Evolutionary conservation across 2,888 invertebrate genomes (phyloP).

Genomic region (Trichacis sp.): DNA sequence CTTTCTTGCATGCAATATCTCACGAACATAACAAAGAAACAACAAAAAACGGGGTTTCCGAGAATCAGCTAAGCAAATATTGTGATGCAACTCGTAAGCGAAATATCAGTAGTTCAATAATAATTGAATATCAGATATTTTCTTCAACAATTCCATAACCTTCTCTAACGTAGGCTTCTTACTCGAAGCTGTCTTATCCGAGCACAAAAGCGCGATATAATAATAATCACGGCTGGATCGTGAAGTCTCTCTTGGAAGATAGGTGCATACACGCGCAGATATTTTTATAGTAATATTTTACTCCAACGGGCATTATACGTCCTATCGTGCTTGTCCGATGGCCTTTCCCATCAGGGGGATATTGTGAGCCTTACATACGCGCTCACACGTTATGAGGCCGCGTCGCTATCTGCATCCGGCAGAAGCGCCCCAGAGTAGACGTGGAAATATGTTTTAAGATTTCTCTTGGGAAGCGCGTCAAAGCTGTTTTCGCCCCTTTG

Average conservation of each 20-base stretch:
- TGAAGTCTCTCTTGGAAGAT: conserved; percentile 19
- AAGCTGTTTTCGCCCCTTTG: conserved; percentile 20
- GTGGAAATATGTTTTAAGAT: conserved; percentile 66
- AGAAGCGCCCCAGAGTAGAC: conserved; percentile 62
- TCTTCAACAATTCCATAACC: neutral
- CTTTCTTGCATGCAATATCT: too few species aligned
- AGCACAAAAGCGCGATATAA: conserved; percentile 40
- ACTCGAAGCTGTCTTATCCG: conserved; percentile 25
- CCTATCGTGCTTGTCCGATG: conserved; percentile 61
- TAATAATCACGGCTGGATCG: conserved; percentile 37
- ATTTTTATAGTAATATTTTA: conserved; percentile 65
- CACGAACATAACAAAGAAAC: too few species aligned
- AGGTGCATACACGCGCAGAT: conserved; percentile 42
- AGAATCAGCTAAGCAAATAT: neutral
- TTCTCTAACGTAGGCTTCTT: neutral
- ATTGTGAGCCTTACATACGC: conserved; percentile 56
- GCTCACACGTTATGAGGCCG: conserved; percentile 49
- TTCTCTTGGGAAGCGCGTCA: conserved; percentile 59
- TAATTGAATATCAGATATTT: neutral
- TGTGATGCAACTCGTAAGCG: neutral
- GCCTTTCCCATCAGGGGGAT: conserved; percentile 63
- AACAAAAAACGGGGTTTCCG: too few species aligned
- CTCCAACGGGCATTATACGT: conserved; percentile 53
- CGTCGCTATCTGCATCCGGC: conserved; percentile 68
- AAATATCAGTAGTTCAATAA: neutral